Evolutionary conservation across 2,113 vertebrate genomes (phyloP).

Genomic region (Hemiprocne comata): DNA sequence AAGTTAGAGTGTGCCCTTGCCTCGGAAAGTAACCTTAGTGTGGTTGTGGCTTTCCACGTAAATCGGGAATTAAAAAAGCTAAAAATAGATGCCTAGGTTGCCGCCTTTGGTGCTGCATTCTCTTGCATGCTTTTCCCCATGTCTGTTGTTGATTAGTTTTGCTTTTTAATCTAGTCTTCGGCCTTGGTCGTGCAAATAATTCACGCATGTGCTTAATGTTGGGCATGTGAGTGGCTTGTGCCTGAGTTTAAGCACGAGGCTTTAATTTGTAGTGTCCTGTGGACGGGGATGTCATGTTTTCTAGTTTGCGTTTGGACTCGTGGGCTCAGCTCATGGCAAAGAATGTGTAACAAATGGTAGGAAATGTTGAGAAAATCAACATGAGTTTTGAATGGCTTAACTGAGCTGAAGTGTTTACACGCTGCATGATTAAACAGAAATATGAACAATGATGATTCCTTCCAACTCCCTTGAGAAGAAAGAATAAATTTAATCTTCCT

Average conservation of each 20-base stretch:
- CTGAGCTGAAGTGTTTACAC: not conserved
- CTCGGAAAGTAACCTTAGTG: not conserved
- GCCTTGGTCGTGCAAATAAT: not conserved
- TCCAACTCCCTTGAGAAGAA: not conserved
- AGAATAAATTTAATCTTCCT: constrained; percentile 25
- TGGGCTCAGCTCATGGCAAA: not conserved
- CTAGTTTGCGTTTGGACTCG: not conserved
- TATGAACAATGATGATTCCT: not conserved
- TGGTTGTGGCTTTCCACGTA: not conserved
- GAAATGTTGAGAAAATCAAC: not conserved
- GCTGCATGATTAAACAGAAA: not conserved
- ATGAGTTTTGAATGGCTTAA: not conserved
- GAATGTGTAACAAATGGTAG: not conserved
- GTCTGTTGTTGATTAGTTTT: not conserved
- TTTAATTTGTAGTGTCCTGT: not conserved
- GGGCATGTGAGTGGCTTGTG: not conserved
- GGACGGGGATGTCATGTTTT: not conserved
- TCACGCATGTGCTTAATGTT: fast-evolving
- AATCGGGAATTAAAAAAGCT: not conserved
- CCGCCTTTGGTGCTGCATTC: not conserved
- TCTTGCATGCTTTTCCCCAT: fast-evolving
- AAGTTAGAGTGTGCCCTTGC: not conserved
- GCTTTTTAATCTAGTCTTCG: not conserved
- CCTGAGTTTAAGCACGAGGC: not conserved
- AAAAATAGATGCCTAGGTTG: not conserved